A percentile compares a stretch with the other conserved stretches of the same genome.
phyloP scores from a whole-genome alignment of 2,888 invertebrate species.

The Stenotaenia linearis region DNA sequence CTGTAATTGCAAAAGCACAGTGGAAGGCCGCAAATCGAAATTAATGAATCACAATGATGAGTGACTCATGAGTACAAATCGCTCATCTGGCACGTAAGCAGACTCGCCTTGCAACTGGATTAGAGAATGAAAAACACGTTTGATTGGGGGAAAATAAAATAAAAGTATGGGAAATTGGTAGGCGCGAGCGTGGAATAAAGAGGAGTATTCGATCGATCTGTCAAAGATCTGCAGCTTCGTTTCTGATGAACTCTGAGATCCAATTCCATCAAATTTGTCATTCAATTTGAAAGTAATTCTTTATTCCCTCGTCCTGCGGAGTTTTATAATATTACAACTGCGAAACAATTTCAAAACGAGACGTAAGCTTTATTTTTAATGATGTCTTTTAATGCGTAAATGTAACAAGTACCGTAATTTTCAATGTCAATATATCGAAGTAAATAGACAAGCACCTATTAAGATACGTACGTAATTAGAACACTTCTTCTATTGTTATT shows the following conservation, averaged over 20 bases:
- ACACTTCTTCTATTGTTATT: neutral
- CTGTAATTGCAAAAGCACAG: neutral
- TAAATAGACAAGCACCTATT: neutral
- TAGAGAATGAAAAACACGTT: neutral
- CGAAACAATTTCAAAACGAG: conserved; percentile 90
- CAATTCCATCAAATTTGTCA: conserved; percentile 85
- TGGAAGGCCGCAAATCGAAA: neutral
- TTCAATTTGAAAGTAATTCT: conserved; percentile 82
- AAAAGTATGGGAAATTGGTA: neutral
- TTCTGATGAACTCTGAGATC: conserved; percentile 72
- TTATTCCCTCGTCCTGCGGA: conserved; percentile 77
- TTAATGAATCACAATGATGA: neutral
- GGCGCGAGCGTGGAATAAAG: neutral
- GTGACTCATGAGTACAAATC: neutral
- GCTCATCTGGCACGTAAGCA: too few relatives aligned
- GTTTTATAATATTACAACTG: conserved; percentile 84
- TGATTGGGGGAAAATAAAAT: neutral
- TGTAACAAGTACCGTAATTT: conserved; percentile 51
- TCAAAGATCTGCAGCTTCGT: conserved; percentile 33
- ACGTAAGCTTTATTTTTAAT: conserved; percentile 90
- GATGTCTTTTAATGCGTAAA: conserved; percentile 87
- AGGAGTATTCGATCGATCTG: neutral
- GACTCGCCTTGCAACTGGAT: neutral
- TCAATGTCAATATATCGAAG: too few relatives aligned
- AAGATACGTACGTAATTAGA: neutral